Evolutionary conservation across 2,888 invertebrate genomes (phyloP).

Genomic region (Cataglyphis cursor): DNA sequence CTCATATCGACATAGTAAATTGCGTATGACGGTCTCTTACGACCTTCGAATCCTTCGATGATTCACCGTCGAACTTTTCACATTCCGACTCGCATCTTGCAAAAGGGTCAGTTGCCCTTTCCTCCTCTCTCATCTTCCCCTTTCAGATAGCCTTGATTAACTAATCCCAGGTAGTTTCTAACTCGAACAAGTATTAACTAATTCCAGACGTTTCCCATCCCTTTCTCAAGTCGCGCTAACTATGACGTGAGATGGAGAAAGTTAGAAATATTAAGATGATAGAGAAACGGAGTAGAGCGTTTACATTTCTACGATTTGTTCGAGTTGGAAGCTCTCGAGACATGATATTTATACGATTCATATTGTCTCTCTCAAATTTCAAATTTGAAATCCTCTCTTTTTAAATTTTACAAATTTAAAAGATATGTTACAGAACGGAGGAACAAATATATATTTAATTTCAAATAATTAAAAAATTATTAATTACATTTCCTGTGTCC

Average conservation of each 20-base stretch:
- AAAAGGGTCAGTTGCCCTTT: constrained; percentile 23
- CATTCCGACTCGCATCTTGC: neutral
- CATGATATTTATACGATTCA: neutral
- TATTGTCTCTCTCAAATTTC: neutral
- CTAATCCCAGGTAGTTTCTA: constrained; percentile 32
- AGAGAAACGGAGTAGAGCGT: neutral
- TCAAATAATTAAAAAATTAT: neutral
- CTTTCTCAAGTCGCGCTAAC: constrained; percentile 30
- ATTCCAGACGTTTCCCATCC: neutral
- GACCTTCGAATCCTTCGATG: constrained; percentile 21
- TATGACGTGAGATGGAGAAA: constrained; percentile 39
- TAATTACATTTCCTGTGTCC: neutral
- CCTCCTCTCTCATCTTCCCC: neutral
- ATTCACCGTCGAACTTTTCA: constrained; percentile 35
- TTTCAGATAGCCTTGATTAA: constrained; percentile 27
- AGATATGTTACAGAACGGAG: neutral
- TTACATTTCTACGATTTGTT: neutral
- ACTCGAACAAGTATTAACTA: constrained; percentile 43
- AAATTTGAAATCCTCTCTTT: neutral
- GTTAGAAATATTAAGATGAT: constrained; percentile 41
- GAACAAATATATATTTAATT: neutral
- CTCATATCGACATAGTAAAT: constrained; percentile 17
- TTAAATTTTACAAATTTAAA: neutral
- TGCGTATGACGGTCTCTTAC: neutral
- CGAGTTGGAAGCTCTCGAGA: neutral